Conservation (phyloP, 1,140 invertebrate species). For the Probaryconus sp. region DNA sequence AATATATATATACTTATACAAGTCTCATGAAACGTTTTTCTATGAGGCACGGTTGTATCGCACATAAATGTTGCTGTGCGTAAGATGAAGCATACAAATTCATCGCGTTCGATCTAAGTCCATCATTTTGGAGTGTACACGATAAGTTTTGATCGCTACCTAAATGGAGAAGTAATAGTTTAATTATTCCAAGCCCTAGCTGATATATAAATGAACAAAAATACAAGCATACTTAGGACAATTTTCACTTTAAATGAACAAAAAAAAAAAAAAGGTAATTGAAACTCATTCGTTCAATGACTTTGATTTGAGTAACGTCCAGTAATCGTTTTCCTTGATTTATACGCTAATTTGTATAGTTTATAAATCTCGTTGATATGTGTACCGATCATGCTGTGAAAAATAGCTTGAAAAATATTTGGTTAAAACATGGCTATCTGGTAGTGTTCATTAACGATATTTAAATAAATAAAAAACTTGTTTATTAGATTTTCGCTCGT, state of each 20-base stretch:
- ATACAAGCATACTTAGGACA: conserved; percentile 19
- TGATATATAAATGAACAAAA: conserved; percentile 21
- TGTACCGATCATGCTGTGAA: conserved; percentile 65
- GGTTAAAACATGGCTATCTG: conserved; percentile 40
- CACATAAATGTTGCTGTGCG: not conserved
- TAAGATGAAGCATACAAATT: conserved; percentile 4
- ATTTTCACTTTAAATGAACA: conserved; percentile 41
- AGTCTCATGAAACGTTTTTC: conserved; percentile 17
- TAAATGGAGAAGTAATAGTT: conserved; percentile 25
- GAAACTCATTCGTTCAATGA: conserved; percentile 61
- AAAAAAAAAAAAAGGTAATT: conserved; percentile 55
- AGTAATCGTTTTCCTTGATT: conserved; percentile 69
- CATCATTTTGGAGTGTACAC: conserved; percentile 25
- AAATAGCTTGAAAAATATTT: conserved; percentile 67
- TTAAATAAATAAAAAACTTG: conserved; percentile 19
- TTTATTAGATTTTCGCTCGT: conserved; percentile 34
- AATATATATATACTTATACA: conserved; percentile 13
- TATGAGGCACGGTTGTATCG: not conserved
- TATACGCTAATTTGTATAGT: conserved; percentile 71
- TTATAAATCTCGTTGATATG: conserved; percentile 69
- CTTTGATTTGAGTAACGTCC: conserved; percentile 72
- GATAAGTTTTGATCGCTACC: conserved; percentile 27
- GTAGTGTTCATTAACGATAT: conserved; percentile 25
- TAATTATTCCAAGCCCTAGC: conserved; percentile 34
- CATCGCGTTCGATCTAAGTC: conserved; percentile 19